These are phyloP conservation scores for Coreoperca whiteheadi DNA, from an alignment of 2,113 vertebrate species.

Conservation along the genomic window DNA sequence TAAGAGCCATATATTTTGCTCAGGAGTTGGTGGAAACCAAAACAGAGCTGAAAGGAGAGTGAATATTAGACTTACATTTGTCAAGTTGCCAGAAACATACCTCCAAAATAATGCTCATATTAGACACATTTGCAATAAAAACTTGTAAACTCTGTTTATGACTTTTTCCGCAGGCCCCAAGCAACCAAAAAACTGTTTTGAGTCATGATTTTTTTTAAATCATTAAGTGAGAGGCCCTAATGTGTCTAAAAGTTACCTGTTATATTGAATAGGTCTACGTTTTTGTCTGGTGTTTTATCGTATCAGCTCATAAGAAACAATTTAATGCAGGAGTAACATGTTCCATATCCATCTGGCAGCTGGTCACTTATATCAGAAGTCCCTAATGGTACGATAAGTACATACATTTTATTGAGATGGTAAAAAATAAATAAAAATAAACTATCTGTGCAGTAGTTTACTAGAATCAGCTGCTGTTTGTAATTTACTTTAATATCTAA, in stretches of 20 bases:
- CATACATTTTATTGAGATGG: slow-evolving; percentile 6
- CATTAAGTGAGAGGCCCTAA: neutral
- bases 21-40: neutral
- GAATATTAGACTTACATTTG: neutral
- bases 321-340: neutral
- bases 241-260: neutral
- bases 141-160: neutral
- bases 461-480: neutral
- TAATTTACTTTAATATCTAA: slow-evolving; percentile 1
- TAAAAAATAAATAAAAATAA: too few species aligned
- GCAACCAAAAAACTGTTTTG: too few species aligned
- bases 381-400: neutral
- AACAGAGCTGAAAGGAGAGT: neutral
- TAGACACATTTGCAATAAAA: too few species aligned
- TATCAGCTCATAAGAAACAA: slow-evolving; percentile 9
- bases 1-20: neutral
- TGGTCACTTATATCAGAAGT: slow-evolving; percentile 38
- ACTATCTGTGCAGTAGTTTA: neutral
- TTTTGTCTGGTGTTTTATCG: neutral
- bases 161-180: neutral
- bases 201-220: too few species aligned
- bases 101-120: neutral
- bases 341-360: slow-evolving; percentile 33
- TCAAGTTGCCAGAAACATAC: neutral
- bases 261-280: neutral